Conservation (phyloP, 2,888 invertebrate genomes). For the Phaonia tiefii region DNA sequence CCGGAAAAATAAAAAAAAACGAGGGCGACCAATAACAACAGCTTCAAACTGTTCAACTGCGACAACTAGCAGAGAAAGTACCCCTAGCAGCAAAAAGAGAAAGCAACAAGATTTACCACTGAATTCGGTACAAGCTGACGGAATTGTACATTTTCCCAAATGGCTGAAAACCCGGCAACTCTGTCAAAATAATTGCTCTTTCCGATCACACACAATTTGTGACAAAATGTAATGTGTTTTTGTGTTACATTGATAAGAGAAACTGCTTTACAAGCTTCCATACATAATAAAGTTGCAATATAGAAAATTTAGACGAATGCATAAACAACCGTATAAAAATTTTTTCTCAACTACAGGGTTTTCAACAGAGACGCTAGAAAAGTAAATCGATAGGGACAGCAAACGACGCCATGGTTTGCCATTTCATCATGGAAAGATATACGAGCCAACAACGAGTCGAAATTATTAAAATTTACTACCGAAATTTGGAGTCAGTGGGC, state of each 20-base stretch:
- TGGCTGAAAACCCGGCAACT: slow-evolving; percentile 50
- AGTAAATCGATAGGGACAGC: no score
- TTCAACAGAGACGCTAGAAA: no score
- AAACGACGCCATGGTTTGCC: no score
- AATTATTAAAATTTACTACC: no score
- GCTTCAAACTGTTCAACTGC: slow-evolving; percentile 37
- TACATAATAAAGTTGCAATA: slow-evolving; percentile 2
- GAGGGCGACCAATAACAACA: not conserved
- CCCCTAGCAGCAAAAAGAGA: slow-evolving; percentile 41
- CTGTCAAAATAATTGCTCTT: slow-evolving; percentile 50
- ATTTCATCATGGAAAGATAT: no score
- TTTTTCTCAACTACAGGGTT: no score
- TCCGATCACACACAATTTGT: slow-evolving; percentile 53
- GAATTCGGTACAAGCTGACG: slow-evolving; percentile 51
- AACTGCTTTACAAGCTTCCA: slow-evolving; percentile 55
- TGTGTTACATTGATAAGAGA: slow-evolving; percentile 61
- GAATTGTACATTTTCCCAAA: slow-evolving; percentile 55
- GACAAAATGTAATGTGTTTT: slow-evolving; percentile 45
- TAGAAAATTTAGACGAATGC: not conserved
- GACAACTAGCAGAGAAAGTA: slow-evolving; percentile 48
- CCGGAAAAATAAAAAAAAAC: not conserved
- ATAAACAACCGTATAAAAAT: no score
- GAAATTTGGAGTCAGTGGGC: no score
- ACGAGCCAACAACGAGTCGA: no score
- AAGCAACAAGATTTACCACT: slow-evolving; percentile 48